These are phyloP conservation scores for Caenorhabditis zanzibari DNA, from an alignment of 2,888 invertebrate genomes.

Conservation along the genomic window DNA sequence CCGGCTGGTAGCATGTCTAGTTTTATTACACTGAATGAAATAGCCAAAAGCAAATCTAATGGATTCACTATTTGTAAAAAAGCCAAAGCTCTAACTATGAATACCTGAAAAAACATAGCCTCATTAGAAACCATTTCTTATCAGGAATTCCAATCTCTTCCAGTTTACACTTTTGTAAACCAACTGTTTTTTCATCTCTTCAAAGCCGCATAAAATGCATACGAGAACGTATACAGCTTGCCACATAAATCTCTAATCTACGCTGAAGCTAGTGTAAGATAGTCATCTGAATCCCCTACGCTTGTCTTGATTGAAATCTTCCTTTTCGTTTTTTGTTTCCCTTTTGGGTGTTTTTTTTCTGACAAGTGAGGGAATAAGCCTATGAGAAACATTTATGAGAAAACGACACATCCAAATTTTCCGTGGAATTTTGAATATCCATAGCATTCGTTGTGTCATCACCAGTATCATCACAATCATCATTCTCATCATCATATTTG, in stretches of 20 bases:
- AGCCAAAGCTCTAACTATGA: too few relatives aligned
- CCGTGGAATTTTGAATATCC: not conserved
- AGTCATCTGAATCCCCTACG: constrained; percentile 21
- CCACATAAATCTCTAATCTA: constrained; percentile 41
- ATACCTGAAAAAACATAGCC: too few relatives aligned
- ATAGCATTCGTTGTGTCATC: constrained; percentile 3
- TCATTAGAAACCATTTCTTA: too few relatives aligned
- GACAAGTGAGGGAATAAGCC: not conserved
- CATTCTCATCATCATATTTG: constrained; percentile 29
- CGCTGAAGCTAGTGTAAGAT: constrained; percentile 31
- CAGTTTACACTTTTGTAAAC: constrained; percentile 12
- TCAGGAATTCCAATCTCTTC: not conserved
- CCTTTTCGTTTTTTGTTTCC: constrained; percentile 19
- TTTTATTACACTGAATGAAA: too few relatives aligned
- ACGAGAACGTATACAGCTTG: constrained; percentile 38
- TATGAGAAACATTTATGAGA: not conserved
- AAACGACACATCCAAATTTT: constrained; percentile 2
- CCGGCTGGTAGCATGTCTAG: too few relatives aligned
- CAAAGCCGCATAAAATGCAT: constrained; percentile 6
- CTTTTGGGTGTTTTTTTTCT: not conserved
- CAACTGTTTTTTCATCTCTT: constrained; percentile 3
- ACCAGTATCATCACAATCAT: too few relatives aligned
- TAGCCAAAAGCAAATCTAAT: too few relatives aligned
- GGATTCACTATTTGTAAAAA: too few relatives aligned
- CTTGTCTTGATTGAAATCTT: constrained; percentile 21